Evolutionary conservation across 2,888 invertebrate genomes (phyloP).

Genomic region (Eristalinus sepulchralis): DNA sequence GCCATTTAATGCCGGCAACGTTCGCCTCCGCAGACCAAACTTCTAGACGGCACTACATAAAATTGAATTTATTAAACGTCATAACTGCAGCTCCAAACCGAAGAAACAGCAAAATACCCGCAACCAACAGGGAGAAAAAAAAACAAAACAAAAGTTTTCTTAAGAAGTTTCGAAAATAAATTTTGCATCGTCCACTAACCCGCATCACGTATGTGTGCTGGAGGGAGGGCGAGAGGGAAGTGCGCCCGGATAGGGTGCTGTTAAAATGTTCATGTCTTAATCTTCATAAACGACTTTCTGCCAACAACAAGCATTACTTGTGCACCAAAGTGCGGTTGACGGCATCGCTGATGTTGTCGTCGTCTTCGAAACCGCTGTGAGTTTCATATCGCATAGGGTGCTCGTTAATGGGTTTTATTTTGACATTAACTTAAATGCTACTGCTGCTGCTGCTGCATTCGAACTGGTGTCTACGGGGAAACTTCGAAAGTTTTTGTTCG

Average conservation of each 20-base stretch:
- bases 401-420: slow-evolving; percentile 1
- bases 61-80: slow-evolving; percentile 44
- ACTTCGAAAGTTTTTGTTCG: too few relatives aligned
- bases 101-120: too few relatives aligned
- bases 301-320: slow-evolving; percentile 56
- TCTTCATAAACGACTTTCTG: slow-evolving; percentile 60
- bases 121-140: neutral
- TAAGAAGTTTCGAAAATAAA: slow-evolving; percentile 10
- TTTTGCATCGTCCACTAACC: neutral
- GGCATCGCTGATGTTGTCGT: neutral
- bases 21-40: slow-evolving; percentile 2
- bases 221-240: neutral
- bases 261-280: slow-evolving; percentile 51
- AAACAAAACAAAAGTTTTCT: neutral
- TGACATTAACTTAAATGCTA: neutral
- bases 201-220: neutral
- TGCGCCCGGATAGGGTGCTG: neutral
- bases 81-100: slow-evolving; percentile 8
- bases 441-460: too few relatives aligned
- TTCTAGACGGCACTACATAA: slow-evolving; percentile 30
- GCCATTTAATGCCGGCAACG: slow-evolving; percentile 11
- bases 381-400: neutral
- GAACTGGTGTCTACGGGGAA: too few relatives aligned
- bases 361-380: slow-evolving; percentile 1
- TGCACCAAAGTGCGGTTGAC: slow-evolving; percentile 21